Conservation (phyloP, 2,113 vertebrate genomes). For the Zosterops lateralis region DNA sequence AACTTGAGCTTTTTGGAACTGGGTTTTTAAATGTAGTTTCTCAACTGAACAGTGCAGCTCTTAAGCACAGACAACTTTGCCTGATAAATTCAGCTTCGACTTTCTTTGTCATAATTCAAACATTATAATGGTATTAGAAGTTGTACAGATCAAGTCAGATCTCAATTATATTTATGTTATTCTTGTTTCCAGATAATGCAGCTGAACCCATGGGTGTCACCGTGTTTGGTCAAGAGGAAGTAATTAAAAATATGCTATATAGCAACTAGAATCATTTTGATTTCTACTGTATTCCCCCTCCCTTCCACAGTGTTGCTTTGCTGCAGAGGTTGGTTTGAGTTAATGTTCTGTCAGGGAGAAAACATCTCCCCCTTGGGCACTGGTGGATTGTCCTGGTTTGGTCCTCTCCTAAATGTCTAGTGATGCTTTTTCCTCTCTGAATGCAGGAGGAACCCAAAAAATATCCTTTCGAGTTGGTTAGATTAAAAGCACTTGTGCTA, state of each 20-base stretch:
- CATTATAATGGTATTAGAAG: rapidly evolving
- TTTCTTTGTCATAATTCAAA: background rate
- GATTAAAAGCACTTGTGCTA: background rate
- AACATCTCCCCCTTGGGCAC: background rate
- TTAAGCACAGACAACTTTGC: background rate
- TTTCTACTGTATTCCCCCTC: background rate
- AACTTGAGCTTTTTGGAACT: background rate
- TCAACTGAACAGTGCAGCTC: background rate
- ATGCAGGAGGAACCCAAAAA: background rate
- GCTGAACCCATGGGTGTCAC: background rate
- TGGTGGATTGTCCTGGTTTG: background rate
- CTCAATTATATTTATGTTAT: background rate
- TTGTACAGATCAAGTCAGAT: background rate
- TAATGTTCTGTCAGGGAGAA: background rate
- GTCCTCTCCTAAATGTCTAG: background rate
- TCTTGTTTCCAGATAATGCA: background rate
- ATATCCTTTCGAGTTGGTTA: background rate
- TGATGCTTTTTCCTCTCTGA: background rate
- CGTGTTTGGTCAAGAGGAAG: background rate
- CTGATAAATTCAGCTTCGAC: background rate
- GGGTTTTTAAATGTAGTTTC: background rate
- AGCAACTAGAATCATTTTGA: background rate
- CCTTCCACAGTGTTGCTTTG: background rate
- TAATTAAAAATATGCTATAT: background rate
- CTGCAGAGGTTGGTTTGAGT: background rate